Percentiles rank a stretch among this genome's conserved stretches.
Conservation (phyloP, 2,113 vertebrate species). For the Shinisaurus crocodilurus region DNA sequence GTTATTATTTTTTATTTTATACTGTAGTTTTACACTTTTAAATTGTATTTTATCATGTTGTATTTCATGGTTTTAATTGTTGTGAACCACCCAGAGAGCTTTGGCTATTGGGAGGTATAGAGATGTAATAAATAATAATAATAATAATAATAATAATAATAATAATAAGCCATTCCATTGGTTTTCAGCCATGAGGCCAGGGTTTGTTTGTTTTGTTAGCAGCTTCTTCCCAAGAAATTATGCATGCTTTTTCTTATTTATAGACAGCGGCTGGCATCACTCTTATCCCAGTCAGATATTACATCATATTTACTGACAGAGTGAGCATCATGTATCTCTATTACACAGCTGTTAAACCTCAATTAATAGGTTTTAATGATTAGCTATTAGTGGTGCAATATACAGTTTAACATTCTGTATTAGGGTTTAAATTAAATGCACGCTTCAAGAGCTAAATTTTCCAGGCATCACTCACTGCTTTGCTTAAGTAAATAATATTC, state of each 20-base stretch:
- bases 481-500: conserved; percentile 31
- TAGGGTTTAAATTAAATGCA: conserved; percentile 11
- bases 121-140: no score
- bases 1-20: no score
- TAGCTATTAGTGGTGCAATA: conserved; percentile 32
- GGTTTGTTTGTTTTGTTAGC: not conserved
- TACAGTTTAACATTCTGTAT: conserved; percentile 31
- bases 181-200: not conserved
- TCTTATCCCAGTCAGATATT: not conserved
- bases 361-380: conserved; percentile 45
- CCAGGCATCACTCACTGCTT: conserved; percentile 2
- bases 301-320: conserved; percentile 26
- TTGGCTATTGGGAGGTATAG: no score
- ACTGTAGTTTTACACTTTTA: no score
- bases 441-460: not conserved
- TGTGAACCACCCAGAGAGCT: no score
- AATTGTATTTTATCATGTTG: no score
- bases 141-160: no score
- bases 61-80: no score
- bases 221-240: not conserved
- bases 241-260: not conserved
- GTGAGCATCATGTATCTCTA: conserved; percentile 15
- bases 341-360: conserved; percentile 43
- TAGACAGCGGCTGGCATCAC: not conserved
- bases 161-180: not conserved